A percentile compares a stretch with the other conserved stretches of the same genome.
phyloP scores from a whole-genome alignment of 2,888 invertebrate genomes.

The Cyrtodaria siliqua region DNA sequence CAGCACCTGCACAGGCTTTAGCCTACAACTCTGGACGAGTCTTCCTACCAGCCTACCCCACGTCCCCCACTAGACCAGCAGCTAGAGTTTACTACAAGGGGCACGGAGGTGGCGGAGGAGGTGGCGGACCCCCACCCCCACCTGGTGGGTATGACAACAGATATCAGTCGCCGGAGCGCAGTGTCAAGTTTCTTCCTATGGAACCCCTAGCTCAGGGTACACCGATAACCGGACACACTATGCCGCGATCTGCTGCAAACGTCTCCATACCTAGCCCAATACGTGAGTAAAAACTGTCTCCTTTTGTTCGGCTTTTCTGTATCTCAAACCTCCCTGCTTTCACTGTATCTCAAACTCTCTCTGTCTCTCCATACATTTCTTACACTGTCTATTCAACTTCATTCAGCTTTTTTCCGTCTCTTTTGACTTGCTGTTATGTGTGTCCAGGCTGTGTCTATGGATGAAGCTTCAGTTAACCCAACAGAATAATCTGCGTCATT shows the following conservation, averaged over 20 bases:
- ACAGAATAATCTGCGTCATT: no score
- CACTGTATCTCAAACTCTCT: no score
- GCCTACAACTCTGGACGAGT: constrained; percentile 64
- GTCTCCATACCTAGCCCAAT: constrained; percentile 75
- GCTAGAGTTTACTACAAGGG: constrained; percentile 64
- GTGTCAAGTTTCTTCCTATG: constrained; percentile 65
- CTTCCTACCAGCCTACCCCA: constrained; percentile 67
- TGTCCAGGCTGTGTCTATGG: no score
- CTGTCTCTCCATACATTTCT: no score
- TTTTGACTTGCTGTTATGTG: no score
- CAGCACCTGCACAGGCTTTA: constrained; percentile 56
- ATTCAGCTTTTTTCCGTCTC: no score
- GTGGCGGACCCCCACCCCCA: constrained; percentile 44
- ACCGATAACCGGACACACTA: constrained; percentile 65
- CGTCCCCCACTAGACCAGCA: constrained; percentile 60
- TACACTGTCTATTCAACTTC: no score
- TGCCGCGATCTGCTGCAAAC: constrained; percentile 55
- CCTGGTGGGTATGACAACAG: constrained; percentile 36
- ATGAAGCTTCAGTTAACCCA: no score
- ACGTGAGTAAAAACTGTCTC: constrained; percentile 64
- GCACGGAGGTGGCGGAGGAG: constrained; percentile 50
- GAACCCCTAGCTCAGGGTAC: constrained; percentile 79
- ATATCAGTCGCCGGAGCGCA: constrained; percentile 51
- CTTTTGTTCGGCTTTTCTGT: no score
- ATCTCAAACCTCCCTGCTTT: no score